Base-by-base conservation (phyloP, 2,888 invertebrate species). In the Idaea straminata region DNA sequence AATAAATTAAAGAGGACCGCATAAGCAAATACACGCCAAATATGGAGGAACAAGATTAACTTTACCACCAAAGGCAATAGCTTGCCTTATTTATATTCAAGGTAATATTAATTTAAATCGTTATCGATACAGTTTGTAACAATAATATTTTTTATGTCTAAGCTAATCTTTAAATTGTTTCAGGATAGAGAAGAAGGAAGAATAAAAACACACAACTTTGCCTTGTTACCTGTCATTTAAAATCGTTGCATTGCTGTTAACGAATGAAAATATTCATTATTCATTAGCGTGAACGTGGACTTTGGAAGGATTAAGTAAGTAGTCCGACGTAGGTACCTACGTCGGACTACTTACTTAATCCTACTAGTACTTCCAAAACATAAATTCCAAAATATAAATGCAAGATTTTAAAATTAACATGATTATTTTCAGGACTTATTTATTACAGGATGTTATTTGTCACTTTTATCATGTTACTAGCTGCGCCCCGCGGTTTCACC, bases 11-110 rank as follows among this genome's bases (percentile, higher is more conserved):
- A 77, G 76, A 76, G 72, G 69, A 71, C 72, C 72, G 72, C 78
- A 71, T 75, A 76, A 76, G 76, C 74, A 79, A 82, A 77, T 76
- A 78, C 69, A 71, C 66, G 67, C 82, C 81, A 79, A 80, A 83
- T 82, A 83, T 76, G 81, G 80, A 74, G 65, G 70, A 74, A 77
- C 78, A 76, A 77, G 77, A 81, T 81, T 80, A 79, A 78, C 73
- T 79, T 80, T 78, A 78, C 75, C 75, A 75, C 74, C 75, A 70
- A 73, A 73, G 70, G 64, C 63, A 72, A 71, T 75, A 77, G 73
- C 75, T 76, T 73, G 62, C 64, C 66, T 63, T 63, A 69, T 74
- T 72, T 74, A 76, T 78, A 79, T 81, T 81, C 78, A 80, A 78
- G 77, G 76, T 70, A 70, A 74, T 73, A 76, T 74, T 74, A 73